phyloP scores from a whole-genome alignment of 2,797 vertebrate genomes.

The Cyclopterus lumpus region DNA sequence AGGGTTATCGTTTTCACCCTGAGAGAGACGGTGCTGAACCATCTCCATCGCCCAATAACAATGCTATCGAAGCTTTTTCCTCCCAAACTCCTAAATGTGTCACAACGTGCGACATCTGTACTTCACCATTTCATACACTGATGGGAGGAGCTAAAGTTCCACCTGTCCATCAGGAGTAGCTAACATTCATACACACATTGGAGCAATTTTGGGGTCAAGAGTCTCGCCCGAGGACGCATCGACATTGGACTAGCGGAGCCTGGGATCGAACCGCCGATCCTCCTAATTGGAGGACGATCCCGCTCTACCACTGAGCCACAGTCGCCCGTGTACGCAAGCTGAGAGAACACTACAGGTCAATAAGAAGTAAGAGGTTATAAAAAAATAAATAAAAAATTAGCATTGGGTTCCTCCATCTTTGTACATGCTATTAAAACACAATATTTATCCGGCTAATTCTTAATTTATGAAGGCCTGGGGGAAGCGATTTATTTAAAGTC shows the following conservation, averaged over 20 bases:
- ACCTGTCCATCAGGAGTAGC: too few species aligned
- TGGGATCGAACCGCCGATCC: too few species aligned
- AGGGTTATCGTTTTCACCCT: neutral
- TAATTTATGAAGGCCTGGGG: neutral
- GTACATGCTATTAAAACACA: neutral
- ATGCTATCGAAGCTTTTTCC: neutral
- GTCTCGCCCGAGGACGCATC: too few species aligned
- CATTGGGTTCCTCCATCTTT: slow-evolving; percentile 9
- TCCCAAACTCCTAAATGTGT: neutral
- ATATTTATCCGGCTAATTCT: slow-evolving; percentile 14
- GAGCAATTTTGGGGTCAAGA: too few species aligned
- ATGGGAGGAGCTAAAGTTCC: too few species aligned
- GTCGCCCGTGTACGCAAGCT: neutral
- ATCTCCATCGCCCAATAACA: neutral
- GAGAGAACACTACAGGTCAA: neutral
- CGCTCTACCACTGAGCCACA: too few species aligned
- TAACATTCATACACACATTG: too few species aligned
- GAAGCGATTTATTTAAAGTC: slow-evolving; percentile 6
- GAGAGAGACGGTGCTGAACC: neutral
- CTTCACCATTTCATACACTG: neutral
- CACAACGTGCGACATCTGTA: neutral
- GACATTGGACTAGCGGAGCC: too few species aligned
- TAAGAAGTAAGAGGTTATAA: neutral
- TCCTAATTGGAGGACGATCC: too few species aligned
- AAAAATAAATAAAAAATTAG: slow-evolving; percentile 19